A percentile compares a stretch with the other conserved stretches of the same genome.
These are phyloP conservation scores for Streptopelia turtur DNA, from an alignment of 2,797 vertebrate genomes.

Conservation along the genomic window DNA sequence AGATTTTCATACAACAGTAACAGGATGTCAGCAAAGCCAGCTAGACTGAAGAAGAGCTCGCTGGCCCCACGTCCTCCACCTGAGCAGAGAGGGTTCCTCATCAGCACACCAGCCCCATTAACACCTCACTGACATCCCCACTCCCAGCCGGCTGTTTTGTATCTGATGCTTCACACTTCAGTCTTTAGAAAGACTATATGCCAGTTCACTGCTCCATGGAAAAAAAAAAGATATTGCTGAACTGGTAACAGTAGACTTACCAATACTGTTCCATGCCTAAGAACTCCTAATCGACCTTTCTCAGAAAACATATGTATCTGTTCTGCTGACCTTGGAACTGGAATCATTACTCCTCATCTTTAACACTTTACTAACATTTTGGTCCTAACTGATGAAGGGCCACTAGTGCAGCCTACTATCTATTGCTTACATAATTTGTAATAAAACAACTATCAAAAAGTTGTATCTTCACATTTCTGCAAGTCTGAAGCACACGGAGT, in stretches of 20 bases:
- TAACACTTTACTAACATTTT: neutral
- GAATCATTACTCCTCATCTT: neutral
- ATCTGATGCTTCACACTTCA: neutral
- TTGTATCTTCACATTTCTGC: neutral
- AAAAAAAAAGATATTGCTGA: neutral
- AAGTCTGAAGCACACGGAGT: neutral
- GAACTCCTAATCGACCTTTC: neutral
- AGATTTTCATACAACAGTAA: constrained; percentile 26
- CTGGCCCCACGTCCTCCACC: neutral
- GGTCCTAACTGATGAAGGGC: constrained; percentile 22
- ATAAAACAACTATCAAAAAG: neutral
- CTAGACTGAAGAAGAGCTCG: neutral
- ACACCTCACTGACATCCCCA: neutral
- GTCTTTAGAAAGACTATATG: neutral
- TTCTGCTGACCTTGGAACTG: neutral
- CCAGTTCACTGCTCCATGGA: neutral
- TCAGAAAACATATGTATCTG: neutral
- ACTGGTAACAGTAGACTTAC: neutral
- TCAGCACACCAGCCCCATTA: neutral
- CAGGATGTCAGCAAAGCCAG: constrained; percentile 4
- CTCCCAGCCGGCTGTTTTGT: neutral
- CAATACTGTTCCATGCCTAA: neutral
- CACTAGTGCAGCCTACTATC: neutral
- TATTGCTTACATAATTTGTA: constrained; percentile 55
- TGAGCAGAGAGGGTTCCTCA: neutral